Base-by-base conservation (phyloP, 2,113 vertebrate species). In the Leptobrachium ailaonicum region DNA sequence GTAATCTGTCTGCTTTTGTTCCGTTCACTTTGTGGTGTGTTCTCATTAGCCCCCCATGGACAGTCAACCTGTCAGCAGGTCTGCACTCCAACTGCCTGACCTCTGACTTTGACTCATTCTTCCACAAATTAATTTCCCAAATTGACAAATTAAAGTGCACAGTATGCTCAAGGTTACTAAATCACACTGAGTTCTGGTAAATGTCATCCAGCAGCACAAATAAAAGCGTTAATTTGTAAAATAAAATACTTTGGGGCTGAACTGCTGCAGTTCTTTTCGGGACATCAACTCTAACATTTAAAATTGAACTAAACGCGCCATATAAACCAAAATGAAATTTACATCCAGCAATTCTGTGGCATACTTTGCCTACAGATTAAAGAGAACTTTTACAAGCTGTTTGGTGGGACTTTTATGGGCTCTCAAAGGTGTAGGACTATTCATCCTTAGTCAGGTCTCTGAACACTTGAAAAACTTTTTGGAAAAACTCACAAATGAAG, bases 51-150 rank as follows among this genome's bases (percentile, higher is more conserved):
- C 90, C 92, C 91, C 92, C 75, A 76, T 63, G 75, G 90, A 89
- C 83, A 90, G 88, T 91, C 88, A 87, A 88, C 89, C 89, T 89
- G 84, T 90, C 92, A 90, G 91, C 89, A 90, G 90, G 88, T 88
- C 88, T 85, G 89, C 85, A 83, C 89, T 91, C 89, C 87, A 89
- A 88, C 89, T 71, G 89, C 88, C 91, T 92, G 92, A 92, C 92
- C 91, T 91, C 91, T 91, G 89, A 92, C 92, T 91, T 88, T 70
- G 1, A 75, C 89, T 91, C 91, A 89, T 92, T 93, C 90, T 90
- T 91, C 87, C 87, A 91, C 90, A 93, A 93, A 94, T 92, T 91
- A 94, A 93, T 92, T 91, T 91, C 89, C 89, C 87, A 88, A 91
- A 90, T 85, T 90, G 92, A 91, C 93, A 92, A 89, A 91, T 88